Evolutionary conservation across 92 coral and sea anemone species (phyloP), one percentile per base, ranked within the genome.

Genomic region (Pocillopora grandis): DNA sequence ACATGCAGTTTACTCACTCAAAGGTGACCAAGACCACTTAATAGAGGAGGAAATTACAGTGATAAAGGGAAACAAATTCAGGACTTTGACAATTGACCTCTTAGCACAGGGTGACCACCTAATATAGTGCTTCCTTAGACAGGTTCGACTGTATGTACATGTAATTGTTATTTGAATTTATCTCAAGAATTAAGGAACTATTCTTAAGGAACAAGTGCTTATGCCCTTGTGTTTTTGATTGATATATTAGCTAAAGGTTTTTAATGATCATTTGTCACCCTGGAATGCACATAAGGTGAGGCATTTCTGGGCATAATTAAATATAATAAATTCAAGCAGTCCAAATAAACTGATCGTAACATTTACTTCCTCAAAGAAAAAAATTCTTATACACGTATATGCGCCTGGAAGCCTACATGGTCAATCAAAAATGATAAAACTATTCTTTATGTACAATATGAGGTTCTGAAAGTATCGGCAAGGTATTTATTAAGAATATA

Each of bases 371-470:
- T 58, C 57, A 75, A 21, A 66, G 19, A 0, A 67, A n/a, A 80
- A 57, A 15, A 48, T 67, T 33, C 35, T 33, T 59, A 23, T 35
- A 80, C 10, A 67, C 27, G 37, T 64, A 56, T 55, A 33, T 27
- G 58, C 27, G 55, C 36, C 18, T 80, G 59, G 67, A 80, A 70
- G 20, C 57, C 68, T 58, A 80, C 84, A 80, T 80, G 64, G 23
- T 31, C 72, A 56, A 27, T 56, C 75, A 27, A 62, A 76, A 23
- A 76, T 33, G 75, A 70, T 80, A 68, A 70, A 80, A 58, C 66
- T 68, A 70, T 71, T 59, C 62, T 17, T 70, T 81, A 72, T 81
- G 70, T 81, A 81, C 82, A 78, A 76, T 70, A 70, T 59, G 85
- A 27, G 58, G 60, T 58, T 48, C 71, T 71, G 60, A 71, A 69